Evolutionary conservation across 1,140 invertebrate species (phyloP).

Genomic region (Theocolax elegans): DNA sequence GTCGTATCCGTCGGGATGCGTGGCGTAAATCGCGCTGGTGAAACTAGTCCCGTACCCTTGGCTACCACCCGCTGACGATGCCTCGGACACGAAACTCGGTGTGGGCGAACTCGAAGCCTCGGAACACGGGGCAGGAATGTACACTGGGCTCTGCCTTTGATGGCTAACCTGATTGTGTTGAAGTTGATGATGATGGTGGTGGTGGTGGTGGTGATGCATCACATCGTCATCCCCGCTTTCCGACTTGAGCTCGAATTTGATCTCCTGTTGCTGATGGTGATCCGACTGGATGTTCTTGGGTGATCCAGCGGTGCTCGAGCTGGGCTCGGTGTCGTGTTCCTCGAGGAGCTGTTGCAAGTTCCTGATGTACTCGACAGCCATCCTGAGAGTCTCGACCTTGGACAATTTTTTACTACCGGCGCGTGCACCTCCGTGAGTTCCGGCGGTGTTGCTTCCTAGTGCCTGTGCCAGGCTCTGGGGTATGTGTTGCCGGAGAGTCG

Average conservation of each 20-base stretch:
- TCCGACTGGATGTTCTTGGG: slow-evolving; percentile 6
- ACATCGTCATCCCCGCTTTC: slow-evolving; percentile 46
- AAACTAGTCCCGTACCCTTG: slow-evolving; percentile 65
- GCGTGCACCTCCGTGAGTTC: slow-evolving; percentile 72
- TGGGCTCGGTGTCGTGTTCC: slow-evolving; percentile 70
- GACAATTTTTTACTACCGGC: slow-evolving; percentile 84
- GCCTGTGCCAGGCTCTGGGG: slow-evolving; percentile 80
- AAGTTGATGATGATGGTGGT: background rate
- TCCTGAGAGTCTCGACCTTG: slow-evolving; percentile 93
- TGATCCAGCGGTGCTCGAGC: slow-evolving; percentile 46
- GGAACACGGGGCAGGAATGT: slow-evolving; percentile 73
- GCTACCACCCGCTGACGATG: slow-evolving; percentile 71
- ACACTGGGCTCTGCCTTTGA: slow-evolving; percentile 55
- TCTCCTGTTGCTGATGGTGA: slow-evolving; percentile 1
- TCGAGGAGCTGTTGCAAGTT: slow-evolving; percentile 86
- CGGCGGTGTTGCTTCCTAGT: slow-evolving; percentile 63
- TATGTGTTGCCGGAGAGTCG: slow-evolving; percentile 87
- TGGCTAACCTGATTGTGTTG: slow-evolving; percentile 53
- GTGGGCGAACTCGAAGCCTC: slow-evolving; percentile 82
- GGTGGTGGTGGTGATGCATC: slow-evolving; percentile 42
- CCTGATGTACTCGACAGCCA: slow-evolving; percentile 95
- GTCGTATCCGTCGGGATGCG: slow-evolving; percentile 76
- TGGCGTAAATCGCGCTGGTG: slow-evolving; percentile 66
- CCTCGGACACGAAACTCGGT: slow-evolving; percentile 82
- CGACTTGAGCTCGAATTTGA: slow-evolving; percentile 41